Conservation (phyloP, 1,140 invertebrate species). For the Arion vulgaris region DNA sequence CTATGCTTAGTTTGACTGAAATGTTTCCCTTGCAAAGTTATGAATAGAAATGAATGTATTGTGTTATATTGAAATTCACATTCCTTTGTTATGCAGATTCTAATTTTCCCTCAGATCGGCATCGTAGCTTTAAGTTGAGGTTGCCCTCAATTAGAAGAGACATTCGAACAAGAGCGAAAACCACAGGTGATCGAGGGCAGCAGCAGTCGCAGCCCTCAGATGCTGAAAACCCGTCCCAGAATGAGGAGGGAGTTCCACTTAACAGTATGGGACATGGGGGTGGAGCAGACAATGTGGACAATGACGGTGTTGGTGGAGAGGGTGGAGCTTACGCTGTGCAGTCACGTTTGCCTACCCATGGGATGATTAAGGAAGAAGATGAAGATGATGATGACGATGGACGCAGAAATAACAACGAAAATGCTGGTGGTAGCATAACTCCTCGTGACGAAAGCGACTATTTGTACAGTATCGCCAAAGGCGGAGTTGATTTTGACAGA, state of each 20-base stretch:
- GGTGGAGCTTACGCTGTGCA: not conserved
- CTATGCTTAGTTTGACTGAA: too few species aligned
- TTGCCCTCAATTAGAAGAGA: constrained; percentile 68
- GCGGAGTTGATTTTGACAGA: constrained; percentile 18
- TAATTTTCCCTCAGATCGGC: constrained; percentile 60
- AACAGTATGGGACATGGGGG: constrained; percentile 45
- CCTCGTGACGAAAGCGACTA: not conserved
- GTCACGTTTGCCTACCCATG: constrained; percentile 7
- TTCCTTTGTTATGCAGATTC: constrained; percentile 18
- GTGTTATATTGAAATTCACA: too few species aligned
- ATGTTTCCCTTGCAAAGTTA: too few species aligned
- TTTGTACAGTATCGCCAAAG: not conserved
- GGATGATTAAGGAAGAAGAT: constrained; percentile 14
- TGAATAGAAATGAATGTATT: too few species aligned
- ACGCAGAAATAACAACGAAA: not conserved
- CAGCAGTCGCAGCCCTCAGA: constrained; percentile 22
- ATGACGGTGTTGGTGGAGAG: not conserved
- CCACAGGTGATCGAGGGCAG: constrained; percentile 54
- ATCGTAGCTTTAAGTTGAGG: constrained; percentile 68
- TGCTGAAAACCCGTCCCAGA: constrained; percentile 21
- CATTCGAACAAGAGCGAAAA: constrained; percentile 51
- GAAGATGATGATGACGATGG: constrained; percentile 11
- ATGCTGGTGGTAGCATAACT: not conserved
- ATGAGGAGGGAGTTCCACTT: constrained; percentile 62
- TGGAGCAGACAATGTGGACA: not conserved